These are phyloP conservation scores for Solenopsis invicta DNA, from an alignment of 1,140 invertebrate genomes.

Conservation along the genomic window DNA sequence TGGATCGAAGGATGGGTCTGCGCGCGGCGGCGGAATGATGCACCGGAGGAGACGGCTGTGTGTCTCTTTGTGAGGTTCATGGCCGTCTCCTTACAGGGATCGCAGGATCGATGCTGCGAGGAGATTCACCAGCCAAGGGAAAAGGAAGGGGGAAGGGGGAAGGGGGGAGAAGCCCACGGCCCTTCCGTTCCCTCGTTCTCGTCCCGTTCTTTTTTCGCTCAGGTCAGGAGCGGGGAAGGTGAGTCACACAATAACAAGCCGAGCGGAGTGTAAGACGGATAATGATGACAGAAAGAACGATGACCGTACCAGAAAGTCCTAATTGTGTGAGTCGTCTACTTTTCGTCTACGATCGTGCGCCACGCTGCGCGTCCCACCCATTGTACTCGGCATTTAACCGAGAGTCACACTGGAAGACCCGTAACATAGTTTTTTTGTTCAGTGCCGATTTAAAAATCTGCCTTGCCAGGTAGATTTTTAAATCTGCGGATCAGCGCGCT, in stretches of 20 bases:
- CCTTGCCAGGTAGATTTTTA: background rate
- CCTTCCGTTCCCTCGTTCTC: constrained; percentile 6
- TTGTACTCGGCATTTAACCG: constrained; percentile 23
- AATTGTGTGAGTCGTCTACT: constrained; percentile 35
- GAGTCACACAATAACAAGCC: constrained; percentile 43
- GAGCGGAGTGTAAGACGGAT: constrained; percentile 19
- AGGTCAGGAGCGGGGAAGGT: background rate
- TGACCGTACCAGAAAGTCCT: constrained; percentile 39
- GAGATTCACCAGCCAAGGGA: constrained; percentile 44
- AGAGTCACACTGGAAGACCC: background rate
- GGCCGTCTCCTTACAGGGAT: constrained; percentile 66
- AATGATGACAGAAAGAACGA: constrained; percentile 62
- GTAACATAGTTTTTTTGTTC: background rate
- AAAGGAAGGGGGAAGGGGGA: background rate
- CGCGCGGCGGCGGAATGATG: constrained; percentile 46
- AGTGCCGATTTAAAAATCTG: background rate
- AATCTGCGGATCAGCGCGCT: background rate
- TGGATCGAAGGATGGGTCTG: constrained; percentile 6
- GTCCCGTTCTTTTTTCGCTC: constrained; percentile 16
- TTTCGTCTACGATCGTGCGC: constrained; percentile 18
- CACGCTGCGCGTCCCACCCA: background rate
- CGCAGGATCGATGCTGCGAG: constrained; percentile 71
- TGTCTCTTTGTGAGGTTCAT: constrained; percentile 71
- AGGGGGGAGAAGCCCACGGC: background rate
- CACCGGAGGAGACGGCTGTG: constrained; percentile 40